These are phyloP conservation scores for Phyto melanocephala DNA, from an alignment of 2,888 invertebrate species.

Conservation along the genomic window DNA sequence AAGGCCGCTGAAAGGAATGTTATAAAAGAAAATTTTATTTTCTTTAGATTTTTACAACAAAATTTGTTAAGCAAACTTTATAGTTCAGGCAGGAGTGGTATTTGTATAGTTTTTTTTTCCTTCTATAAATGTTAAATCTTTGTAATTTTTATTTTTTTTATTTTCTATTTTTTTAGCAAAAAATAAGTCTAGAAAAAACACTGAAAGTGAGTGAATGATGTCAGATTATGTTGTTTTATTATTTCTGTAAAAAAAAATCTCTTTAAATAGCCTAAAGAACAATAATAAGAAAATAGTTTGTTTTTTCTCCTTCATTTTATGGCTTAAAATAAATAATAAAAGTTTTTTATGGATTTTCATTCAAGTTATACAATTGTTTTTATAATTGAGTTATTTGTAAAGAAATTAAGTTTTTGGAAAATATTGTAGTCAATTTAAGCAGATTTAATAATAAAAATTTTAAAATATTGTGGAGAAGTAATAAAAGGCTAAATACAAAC, in stretches of 20 bases:
- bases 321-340: not conserved
- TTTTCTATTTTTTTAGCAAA: not conserved
- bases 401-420: too few relatives aligned
- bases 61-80: not conserved
- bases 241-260: not conserved
- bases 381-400: not conserved
- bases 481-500: too few relatives aligned
- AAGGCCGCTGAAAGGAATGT: not conserved
- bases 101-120: not conserved
- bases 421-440: too few relatives aligned
- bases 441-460: too few relatives aligned
- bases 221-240: not conserved
- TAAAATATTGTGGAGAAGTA: too few relatives aligned
- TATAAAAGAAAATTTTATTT: not conserved
- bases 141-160: not conserved
- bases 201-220: not conserved
- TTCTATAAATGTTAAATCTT: not conserved
- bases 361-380: not conserved
- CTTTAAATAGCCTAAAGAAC: not conserved
- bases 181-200: not conserved
- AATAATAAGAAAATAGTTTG: conserved; percentile 1
- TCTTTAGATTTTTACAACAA: not conserved
- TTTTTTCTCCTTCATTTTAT: not conserved
- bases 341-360: not conserved
- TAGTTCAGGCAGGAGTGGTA: not conserved